phyloP scores from a whole-genome alignment of 2,113 vertebrate species.

The Elanus axillaris region DNA sequence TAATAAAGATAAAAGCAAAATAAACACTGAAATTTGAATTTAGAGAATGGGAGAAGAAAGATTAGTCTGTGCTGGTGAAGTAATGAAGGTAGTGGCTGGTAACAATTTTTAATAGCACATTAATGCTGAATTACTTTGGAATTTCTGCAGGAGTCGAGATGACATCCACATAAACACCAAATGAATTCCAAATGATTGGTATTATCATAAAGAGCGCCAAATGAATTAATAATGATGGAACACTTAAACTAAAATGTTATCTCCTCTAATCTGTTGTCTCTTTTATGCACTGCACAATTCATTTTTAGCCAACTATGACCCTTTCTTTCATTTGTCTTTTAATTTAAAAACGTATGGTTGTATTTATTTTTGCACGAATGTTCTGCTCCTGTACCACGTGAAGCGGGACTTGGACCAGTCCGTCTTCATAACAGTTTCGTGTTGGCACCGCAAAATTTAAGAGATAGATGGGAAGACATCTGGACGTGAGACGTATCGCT shows the following conservation, averaged over 20 bases:
- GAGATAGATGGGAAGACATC: constrained; percentile 22
- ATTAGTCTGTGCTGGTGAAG: constrained; percentile 37
- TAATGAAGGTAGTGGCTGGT: constrained; percentile 67
- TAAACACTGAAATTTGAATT: constrained; percentile 61
- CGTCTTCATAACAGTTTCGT: not conserved
- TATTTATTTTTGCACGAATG: not conserved
- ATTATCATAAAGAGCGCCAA: constrained; percentile 72
- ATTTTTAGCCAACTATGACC: constrained; percentile 38
- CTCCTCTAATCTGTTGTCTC: constrained; percentile 56
- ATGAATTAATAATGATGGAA: constrained; percentile 73
- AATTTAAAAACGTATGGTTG: not conserved
- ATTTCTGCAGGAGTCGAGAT: constrained; percentile 55
- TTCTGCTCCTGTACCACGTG: not conserved
- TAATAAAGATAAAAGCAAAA: constrained; percentile 69
- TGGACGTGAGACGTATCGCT: not conserved
- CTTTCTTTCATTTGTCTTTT: constrained; percentile 35
- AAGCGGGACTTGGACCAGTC: not conserved
- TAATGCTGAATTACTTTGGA: constrained; percentile 67
- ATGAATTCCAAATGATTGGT: constrained; percentile 68
- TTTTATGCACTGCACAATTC: constrained; percentile 24
- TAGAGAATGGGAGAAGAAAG: constrained; percentile 46
- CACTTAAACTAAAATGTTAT: constrained; percentile 63
- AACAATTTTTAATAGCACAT: constrained; percentile 73
- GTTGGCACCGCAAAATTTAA: not conserved
- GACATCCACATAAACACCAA: constrained; percentile 71